phyloP scores from a whole-genome alignment of 2,797 vertebrate species.

The Melanotaenia nigrans region DNA sequence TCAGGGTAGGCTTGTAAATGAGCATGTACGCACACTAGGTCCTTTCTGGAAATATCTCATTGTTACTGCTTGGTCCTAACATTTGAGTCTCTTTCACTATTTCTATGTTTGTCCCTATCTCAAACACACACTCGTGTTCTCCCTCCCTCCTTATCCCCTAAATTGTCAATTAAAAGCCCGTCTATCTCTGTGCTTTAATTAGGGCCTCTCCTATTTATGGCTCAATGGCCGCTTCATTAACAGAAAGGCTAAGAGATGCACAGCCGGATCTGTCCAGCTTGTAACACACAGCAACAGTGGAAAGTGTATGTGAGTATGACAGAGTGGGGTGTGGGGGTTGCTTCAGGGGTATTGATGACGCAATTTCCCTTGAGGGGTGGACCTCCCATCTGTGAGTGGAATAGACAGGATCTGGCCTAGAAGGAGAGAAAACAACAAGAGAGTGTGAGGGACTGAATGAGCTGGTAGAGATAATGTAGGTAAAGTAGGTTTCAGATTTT shows the following conservation, averaged over 20 bases:
- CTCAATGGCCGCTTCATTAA: constrained; percentile 75
- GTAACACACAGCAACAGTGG: constrained; percentile 24
- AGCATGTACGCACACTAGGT: constrained; percentile 5
- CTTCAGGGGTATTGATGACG: constrained; percentile 74
- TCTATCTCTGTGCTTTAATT: constrained; percentile 75
- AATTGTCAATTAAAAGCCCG: constrained; percentile 69
- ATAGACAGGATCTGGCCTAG: constrained; percentile 51
- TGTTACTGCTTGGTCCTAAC: constrained; percentile 19
- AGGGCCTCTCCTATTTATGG: constrained; percentile 62
- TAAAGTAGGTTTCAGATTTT: background rate
- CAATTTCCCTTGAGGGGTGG: constrained; percentile 68
- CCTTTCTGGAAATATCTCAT: constrained; percentile 58
- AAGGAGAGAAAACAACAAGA: constrained; percentile 23
- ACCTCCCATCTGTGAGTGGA: constrained; percentile 76
- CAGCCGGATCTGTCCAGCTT: constrained; percentile 46
- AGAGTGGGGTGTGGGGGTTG: constrained; percentile 66
- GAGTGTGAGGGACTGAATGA: constrained; percentile 29
- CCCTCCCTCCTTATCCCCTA: constrained; percentile 27
- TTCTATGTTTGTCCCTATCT: constrained; percentile 24
- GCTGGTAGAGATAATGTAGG: constrained; percentile 21
- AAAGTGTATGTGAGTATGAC: constrained; percentile 6
- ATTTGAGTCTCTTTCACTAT: constrained; percentile 41
- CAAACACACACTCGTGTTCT: background rate
- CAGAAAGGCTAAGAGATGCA: constrained; percentile 47
- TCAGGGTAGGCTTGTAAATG: constrained; percentile 36